These are phyloP conservation scores for Chiroxiphia lanceolata DNA, from an alignment of 2,797 vertebrate genomes.

Conservation along the genomic window DNA sequence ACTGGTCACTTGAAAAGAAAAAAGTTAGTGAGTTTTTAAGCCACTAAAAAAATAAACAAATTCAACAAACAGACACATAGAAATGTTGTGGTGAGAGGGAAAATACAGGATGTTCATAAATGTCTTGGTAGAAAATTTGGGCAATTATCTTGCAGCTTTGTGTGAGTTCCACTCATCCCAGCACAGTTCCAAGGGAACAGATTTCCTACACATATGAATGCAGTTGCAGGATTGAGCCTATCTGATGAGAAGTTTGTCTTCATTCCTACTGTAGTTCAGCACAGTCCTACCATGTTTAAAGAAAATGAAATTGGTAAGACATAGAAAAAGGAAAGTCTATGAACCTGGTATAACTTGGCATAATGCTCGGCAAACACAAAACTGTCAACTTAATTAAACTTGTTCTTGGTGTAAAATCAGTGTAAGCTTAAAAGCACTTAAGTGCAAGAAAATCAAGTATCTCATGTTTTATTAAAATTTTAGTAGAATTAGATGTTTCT, in stretches of 20 bases:
- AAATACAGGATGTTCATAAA: neutral
- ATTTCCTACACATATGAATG: accelerated
- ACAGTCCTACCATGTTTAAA: neutral
- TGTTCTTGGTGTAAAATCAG: neutral
- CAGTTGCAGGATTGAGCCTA: accelerated
- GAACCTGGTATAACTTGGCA: neutral
- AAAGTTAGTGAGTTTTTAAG: neutral
- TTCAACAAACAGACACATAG: neutral
- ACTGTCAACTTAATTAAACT: neutral
- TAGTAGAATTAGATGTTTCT: neutral
- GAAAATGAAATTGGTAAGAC: neutral
- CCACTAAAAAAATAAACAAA: neutral
- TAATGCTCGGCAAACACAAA: neutral
- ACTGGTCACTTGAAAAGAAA: neutral
- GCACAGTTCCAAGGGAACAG: neutral
- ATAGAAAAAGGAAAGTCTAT: neutral
- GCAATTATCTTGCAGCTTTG: neutral
- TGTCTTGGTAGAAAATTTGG: neutral
- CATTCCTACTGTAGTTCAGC: neutral
- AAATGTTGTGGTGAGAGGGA: accelerated
- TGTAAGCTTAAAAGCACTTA: neutral
- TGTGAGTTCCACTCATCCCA: neutral
- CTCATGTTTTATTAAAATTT: neutral
- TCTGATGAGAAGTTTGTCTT: neutral
- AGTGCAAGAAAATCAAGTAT: neutral